phyloP scores from a whole-genome alignment of 2,888 invertebrate species.

The Crossocerus cetratus region DNA sequence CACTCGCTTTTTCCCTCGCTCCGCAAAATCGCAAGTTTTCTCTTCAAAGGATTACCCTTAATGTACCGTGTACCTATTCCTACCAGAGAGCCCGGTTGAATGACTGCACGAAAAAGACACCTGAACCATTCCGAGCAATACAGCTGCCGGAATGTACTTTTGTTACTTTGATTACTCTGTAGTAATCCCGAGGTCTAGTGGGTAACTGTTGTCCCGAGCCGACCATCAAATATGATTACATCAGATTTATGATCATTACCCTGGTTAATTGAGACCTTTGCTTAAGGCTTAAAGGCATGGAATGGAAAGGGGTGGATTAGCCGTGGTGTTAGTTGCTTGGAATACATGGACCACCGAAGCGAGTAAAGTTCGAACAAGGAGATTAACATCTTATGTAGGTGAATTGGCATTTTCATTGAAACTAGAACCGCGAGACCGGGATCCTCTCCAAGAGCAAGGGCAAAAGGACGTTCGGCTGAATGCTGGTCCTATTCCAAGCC shows the following conservation, averaged over 20 bases:
- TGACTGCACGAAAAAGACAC: not conserved
- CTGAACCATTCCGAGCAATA: too few relatives aligned
- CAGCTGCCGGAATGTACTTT: too few relatives aligned
- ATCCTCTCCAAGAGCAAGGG: slow-evolving; percentile 11
- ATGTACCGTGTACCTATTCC: not conserved
- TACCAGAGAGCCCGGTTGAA: not conserved
- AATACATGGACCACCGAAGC: too few relatives aligned
- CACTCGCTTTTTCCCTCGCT: not conserved
- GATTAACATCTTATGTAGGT: not conserved
- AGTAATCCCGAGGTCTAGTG: too few relatives aligned
- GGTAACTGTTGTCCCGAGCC: too few relatives aligned
- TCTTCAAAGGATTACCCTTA: not conserved
- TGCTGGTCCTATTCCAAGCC: slow-evolving; percentile 5
- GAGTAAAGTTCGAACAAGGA: not conserved
- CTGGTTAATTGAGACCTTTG: too few relatives aligned
- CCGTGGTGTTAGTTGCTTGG: too few relatives aligned
- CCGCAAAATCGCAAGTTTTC: not conserved
- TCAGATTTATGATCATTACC: too few relatives aligned
- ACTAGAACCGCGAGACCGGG: not conserved
- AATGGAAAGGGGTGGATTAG: too few relatives aligned
- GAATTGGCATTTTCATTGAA: not conserved
- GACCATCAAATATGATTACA: too few relatives aligned
- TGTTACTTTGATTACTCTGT: too few relatives aligned
- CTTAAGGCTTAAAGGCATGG: too few relatives aligned
- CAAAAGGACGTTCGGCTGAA: slow-evolving; percentile 9